Evolutionary conservation across 2,888 invertebrate genomes (phyloP), one percentile per base, ranked within the genome.

Genomic region (Monochamus alternatus): DNA sequence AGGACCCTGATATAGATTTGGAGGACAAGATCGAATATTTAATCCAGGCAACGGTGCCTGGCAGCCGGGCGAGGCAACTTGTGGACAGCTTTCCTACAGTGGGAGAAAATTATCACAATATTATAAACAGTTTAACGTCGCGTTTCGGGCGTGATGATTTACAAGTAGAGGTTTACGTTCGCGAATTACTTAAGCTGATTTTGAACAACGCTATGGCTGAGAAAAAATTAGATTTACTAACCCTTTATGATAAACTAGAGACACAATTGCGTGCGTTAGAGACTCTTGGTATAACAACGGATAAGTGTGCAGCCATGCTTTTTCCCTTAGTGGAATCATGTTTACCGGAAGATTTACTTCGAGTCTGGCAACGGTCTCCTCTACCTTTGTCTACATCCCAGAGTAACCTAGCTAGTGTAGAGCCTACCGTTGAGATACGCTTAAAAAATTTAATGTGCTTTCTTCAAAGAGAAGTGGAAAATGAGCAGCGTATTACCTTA

Each of bases 321-420:
- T 85, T 82, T 74, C 86, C 86, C 3, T 74, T 86, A 4, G 84
- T 86, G 22, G 86, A 86, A 70, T 85, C 84, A 1, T 79, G 81
- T 71, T 72, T 86, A 22, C 10, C 86, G 85, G 2, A 78, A 82
- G 82, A 82, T 7, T 68, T 83, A 7, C 70, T 85, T 32, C 22
- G 22, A 1, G 22, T 22, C 22, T 22, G 22, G 22, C 22, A 22
- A 22, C 22, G 22, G 22, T 22, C 30, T 82, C 52, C 79, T 80
- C 12, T 86, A 84, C 85, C 79, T 81, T 68, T 51, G 79, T 52
- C 63, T 74, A 47, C 47, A 44, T 14, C 12, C 47, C 38, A 22
- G 32, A 47, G 8, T 22, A 47, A 22, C 3, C 47, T 73, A 80
- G 47, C 79, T 79, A 10, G 43, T 31, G 5, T 72, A 69, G 47